Base-by-base conservation (phyloP, 2,888 invertebrate species). In the Timandra comae region DNA sequence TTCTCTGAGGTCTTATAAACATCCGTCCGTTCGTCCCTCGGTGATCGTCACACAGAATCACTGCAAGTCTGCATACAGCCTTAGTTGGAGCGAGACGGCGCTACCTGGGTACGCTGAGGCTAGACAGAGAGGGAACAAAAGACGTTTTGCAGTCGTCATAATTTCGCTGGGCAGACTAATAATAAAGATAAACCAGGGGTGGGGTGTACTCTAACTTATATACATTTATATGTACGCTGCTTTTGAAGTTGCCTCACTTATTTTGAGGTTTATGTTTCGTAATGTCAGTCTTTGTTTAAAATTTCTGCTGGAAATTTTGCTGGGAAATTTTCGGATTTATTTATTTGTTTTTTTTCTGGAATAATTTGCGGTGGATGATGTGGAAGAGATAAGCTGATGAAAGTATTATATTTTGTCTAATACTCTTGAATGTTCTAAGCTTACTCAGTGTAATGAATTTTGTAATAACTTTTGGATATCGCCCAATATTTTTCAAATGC, bases 131-230 rank as follows among this genome's bases (percentile, higher is more conserved):
- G 37, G 39, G 56, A 40, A 24, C 35, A 44, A 56, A 43, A 70
- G 67, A 73, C 71, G 73, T 79, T 76, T 78, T 86, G 86, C 86
- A 86, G 87, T 87, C 78, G 87, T 87, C 87, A 86, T 86, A 87
- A 87, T 86, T 87, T 86, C 76, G 76, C 80, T 75, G 76, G 72
- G 80, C 78, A 78, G 86, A 85, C 82, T 82, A 78, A 86, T 84
- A 85, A 82, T 80, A 82, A 79, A 85, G 86, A 86, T 85, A 85
- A 84, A 78, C 63, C 68, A 49, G 66, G 63, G 61, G 63, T 40
- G 26, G 27, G 28, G 46, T 42, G 37, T 48, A 49, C 32, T 49
- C 30, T 41, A 42, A 43, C 30, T 46, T 46, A 43, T 47, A 46
- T 36, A 40, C 39, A 42, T 43, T 38, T 40, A 35, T 41, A 37